Evolutionary conservation across 2,797 vertebrate species (phyloP), one percentile per base, ranked within the genome.

Genomic region (Zenarchopterus dispar): DNA sequence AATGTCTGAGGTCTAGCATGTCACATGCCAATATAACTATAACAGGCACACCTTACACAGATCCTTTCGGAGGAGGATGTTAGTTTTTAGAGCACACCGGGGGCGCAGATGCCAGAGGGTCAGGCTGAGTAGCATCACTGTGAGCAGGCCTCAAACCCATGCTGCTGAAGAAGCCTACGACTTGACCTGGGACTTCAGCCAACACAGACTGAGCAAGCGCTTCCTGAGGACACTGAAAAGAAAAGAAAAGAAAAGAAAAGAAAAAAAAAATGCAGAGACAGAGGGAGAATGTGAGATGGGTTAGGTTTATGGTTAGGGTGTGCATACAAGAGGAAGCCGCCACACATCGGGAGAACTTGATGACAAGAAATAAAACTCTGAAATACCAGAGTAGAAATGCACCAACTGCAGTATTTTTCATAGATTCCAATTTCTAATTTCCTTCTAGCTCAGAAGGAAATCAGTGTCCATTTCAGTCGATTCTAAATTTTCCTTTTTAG

Each of bases 171-270:
- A 95, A 98, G 73, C 84, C 82, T 44, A 90, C 88, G 48, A 99
- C 92, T 90, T 99, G 97, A 83, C 95, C 96, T 26, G 97, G 97
- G 61, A 99, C 81, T 84, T 99, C 97, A 0, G 97, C 97, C 86
- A 99, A 82, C 52, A 99, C 95, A 59, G 91, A 92, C 73, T 96
- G 96, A 8, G 97, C 92, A 43, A 99, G 93, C 1, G 92, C 90
- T 85, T 98, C 96, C 56, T 91, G 96, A 7, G 96, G 94, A 90
- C 59, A 0, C 88, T 89, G 23, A 59, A 18, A 45, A 45, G 60
- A 19, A 7, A 58, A 56, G 78, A 13, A 18, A 16, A 24, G 10
- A n/a, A 23, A 8, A 45, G 60, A 19, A 7, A 58, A 56, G 78
- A 13, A 18, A 16, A 24, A 8, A n/a, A 23, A 8, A n/a, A n/a